phyloP scores from a whole-genome alignment of 2,797 vertebrate species.

The Pachyuromys duprasi region DNA sequence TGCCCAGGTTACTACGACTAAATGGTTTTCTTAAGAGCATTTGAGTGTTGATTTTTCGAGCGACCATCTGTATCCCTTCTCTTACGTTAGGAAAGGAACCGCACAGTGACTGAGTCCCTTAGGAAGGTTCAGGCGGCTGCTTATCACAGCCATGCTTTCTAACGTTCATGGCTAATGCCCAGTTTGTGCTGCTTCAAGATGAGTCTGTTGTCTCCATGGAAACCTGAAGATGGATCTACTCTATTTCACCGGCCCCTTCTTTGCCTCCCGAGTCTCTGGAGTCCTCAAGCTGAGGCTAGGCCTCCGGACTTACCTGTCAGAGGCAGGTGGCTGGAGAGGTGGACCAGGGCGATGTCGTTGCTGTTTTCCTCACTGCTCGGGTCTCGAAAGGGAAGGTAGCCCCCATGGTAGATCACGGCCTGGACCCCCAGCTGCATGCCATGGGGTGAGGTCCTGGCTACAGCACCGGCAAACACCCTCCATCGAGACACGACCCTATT shows the following conservation, averaged over 20 bases:
- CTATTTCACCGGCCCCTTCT: accelerated
- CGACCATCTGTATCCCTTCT: neutral
- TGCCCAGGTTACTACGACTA: neutral
- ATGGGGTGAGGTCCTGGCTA: conserved; percentile 89
- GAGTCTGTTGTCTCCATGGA: accelerated
- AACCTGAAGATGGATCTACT: neutral
- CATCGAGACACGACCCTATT: conserved; percentile 91
- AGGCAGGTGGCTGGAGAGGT: conserved; percentile 89
- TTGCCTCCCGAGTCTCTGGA: neutral
- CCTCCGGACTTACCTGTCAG: conserved; percentile 89
- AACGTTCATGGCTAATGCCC: neutral
- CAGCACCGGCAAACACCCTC: conserved; percentile 92
- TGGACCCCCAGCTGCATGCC: conserved; percentile 90
- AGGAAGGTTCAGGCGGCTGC: neutral
- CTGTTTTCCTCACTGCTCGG: conserved; percentile 94
- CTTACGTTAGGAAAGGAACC: neutral
- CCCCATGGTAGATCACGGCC: conserved; percentile 93
- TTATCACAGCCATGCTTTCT: too few species aligned
- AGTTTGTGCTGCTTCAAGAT: neutral
- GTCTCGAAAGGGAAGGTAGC: conserved; percentile 93
- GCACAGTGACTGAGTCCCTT: neutral
- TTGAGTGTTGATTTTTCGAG: accelerated
- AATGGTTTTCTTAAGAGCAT: neutral
- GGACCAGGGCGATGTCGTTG: conserved; percentile 94
- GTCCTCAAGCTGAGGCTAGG: neutral